A percentile compares a stretch with the other conserved stretches of the same genome.
Conservation (phyloP, 2,113 vertebrate genomes). For the Campylomormyrus numenius region DNA sequence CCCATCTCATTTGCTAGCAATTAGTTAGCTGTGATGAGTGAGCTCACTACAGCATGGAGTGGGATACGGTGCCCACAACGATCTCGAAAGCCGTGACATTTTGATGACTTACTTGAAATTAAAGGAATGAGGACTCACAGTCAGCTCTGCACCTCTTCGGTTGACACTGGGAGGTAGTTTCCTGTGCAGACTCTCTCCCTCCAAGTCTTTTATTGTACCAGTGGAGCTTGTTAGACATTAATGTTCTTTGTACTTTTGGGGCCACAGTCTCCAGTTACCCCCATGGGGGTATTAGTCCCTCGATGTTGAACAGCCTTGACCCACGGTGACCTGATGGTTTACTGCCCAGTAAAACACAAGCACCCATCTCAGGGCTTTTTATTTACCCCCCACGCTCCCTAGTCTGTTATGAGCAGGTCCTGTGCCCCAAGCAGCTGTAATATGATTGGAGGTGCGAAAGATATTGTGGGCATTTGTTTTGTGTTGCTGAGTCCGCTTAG, state of each 20-base stretch:
- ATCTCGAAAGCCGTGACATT: neutral
- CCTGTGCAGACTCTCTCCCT: constrained; percentile 37
- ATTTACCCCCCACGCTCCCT: constrained; percentile 49
- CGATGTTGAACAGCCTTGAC: constrained; percentile 34
- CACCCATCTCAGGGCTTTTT: constrained; percentile 55
- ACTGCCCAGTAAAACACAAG: constrained; percentile 59
- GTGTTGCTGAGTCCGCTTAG: constrained; percentile 46
- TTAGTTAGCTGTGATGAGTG: neutral
- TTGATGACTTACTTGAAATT: neutral
- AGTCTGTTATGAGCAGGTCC: constrained; percentile 40
- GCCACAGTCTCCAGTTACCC: constrained; percentile 30
- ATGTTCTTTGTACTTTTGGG: constrained; percentile 42
- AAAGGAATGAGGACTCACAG: neutral
- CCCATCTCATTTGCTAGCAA: neutral
- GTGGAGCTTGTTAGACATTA: constrained; percentile 45
- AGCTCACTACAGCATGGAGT: neutral
- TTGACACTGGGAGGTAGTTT: constrained; percentile 32
- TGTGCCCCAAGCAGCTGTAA: constrained; percentile 39
- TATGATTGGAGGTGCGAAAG: constrained; percentile 54
- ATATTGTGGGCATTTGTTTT: constrained; percentile 65
- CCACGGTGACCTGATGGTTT: constrained; percentile 51
- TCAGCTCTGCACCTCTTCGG: neutral
- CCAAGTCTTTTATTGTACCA: constrained; percentile 37
- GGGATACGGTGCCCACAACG: neutral
- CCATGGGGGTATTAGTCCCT: constrained; percentile 41